phyloP scores from a whole-genome alignment of 2,888 invertebrate species.

The Parnassius glacialis region DNA sequence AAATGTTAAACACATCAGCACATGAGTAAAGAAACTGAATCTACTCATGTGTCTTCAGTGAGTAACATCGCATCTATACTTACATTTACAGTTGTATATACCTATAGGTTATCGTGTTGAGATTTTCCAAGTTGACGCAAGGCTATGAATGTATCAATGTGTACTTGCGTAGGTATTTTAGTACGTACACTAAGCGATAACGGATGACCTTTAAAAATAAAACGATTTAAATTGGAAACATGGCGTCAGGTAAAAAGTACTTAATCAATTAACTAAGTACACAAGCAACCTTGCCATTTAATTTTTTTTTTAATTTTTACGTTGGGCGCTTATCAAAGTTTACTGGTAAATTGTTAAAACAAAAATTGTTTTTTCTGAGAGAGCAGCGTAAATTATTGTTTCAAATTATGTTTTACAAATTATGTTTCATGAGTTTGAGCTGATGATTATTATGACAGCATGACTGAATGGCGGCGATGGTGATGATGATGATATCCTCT shows the following conservation, averaged over 20 bases:
- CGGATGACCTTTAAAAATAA: constrained; percentile 15
- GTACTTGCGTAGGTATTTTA: constrained; percentile 13
- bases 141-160: constrained; percentile 16
- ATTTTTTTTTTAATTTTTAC: neutral
- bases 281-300: neutral
- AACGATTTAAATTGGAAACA: constrained; percentile 5
- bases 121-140: constrained; percentile 17
- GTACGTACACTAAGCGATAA: constrained; percentile 17
- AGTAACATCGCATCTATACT: neutral
- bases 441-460: no score
- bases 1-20: neutral
- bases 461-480: no score
- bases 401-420: no score
- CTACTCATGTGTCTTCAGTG: neutral
- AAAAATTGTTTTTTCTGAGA: no score
- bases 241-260: neutral
- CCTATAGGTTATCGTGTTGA: constrained; percentile 9
- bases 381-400: no score
- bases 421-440: no score
- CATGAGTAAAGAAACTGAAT: neutral
- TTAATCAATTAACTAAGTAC: neutral
- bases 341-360: no score
- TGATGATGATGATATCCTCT: no score
- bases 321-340: no score
- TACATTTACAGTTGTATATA: no score